Percentiles rank a stretch among this genome's conserved stretches.
These are phyloP conservation scores for Agonopterix arenella DNA, from an alignment of 2,888 invertebrate genomes.

Conservation along the genomic window DNA sequence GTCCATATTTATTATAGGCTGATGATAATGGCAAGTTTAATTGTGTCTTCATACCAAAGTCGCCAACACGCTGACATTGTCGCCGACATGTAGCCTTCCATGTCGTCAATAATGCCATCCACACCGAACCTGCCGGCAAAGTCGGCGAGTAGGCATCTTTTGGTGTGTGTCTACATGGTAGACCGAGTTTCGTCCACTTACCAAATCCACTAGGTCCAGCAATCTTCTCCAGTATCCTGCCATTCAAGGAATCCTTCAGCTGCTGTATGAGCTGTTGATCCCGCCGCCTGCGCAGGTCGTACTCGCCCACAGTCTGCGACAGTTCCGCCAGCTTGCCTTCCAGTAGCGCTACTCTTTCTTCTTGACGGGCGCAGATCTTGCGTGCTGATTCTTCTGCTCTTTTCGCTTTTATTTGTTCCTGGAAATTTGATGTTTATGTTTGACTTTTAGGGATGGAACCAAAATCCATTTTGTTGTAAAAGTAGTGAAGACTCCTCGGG, in stretches of 20 bases:
- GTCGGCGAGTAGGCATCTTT: not conserved
- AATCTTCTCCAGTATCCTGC: conserved; percentile 42
- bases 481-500: too few relatives aligned
- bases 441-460: too few relatives aligned
- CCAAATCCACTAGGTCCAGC: conserved; percentile 7
- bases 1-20: not conserved
- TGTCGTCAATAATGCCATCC: too few relatives aligned
- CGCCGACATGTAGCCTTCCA: not conserved
- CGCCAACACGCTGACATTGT: not conserved
- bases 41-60: not conserved
- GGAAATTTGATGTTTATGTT: not conserved
- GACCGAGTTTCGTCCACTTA: not conserved
- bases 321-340: conserved; percentile 87
- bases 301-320: conserved; percentile 86
- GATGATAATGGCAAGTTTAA: not conserved
- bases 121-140: not conserved
- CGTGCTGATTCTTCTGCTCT: conserved; percentile 84
- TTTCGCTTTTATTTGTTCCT: conserved; percentile 84
- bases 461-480: too few relatives aligned
- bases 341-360: conserved; percentile 85
- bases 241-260: conserved; percentile 71
- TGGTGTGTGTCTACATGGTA: too few relatives aligned
- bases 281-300: conserved; percentile 82
- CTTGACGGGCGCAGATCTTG: conserved; percentile 82
- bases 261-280: conserved; percentile 85